Conservation (phyloP, 2,888 invertebrate genomes). For the Clistopyga incitator region DNA sequence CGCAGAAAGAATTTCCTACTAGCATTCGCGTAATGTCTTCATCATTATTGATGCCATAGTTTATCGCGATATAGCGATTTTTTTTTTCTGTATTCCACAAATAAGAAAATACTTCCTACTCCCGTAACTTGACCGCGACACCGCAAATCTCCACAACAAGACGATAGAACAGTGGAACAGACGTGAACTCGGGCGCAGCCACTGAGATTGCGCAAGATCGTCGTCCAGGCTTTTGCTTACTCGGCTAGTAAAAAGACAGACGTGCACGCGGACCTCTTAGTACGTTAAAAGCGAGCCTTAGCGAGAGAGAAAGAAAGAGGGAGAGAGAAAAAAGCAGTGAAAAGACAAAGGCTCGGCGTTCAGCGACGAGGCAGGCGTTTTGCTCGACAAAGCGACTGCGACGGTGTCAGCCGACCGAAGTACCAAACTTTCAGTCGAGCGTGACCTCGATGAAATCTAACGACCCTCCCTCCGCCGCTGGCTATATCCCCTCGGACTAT, state of each 20-base stretch:
- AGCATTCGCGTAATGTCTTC: background rate
- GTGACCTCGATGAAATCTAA: slow-evolving; percentile 66
- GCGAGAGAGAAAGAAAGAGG: background rate
- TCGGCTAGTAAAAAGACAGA: slow-evolving; percentile 22
- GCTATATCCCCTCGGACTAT: slow-evolving; percentile 12
- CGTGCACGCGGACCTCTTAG: slow-evolving; percentile 28
- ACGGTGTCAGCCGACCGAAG: slow-evolving; percentile 38
- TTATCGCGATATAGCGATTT: background rate
- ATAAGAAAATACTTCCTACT: slow-evolving; percentile 10
- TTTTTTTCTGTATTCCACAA: background rate
- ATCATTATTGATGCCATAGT: background rate
- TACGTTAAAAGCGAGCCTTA: background rate
- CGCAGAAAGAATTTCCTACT: background rate
- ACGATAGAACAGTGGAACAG: background rate
- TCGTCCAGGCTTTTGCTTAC: slow-evolving; percentile 29
- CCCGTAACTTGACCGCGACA: slow-evolving; percentile 15
- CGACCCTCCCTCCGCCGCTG: slow-evolving; percentile 32
- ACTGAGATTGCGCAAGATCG: slow-evolving; percentile 51
- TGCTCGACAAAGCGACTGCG: slow-evolving; percentile 43
- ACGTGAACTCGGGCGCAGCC: background rate
- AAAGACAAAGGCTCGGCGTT: slow-evolving; percentile 32
- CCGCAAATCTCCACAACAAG: slow-evolving; percentile 3
- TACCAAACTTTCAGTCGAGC: slow-evolving; percentile 63
- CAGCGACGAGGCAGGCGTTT: slow-evolving; percentile 11
- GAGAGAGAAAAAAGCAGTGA: slow-evolving; percentile 8